Percentiles rank a stretch among this genome's conserved stretches.
Evolutionary conservation across 23 tunicate genomes (phyloP).

Genomic region (Clavelina lepadiformis): DNA sequence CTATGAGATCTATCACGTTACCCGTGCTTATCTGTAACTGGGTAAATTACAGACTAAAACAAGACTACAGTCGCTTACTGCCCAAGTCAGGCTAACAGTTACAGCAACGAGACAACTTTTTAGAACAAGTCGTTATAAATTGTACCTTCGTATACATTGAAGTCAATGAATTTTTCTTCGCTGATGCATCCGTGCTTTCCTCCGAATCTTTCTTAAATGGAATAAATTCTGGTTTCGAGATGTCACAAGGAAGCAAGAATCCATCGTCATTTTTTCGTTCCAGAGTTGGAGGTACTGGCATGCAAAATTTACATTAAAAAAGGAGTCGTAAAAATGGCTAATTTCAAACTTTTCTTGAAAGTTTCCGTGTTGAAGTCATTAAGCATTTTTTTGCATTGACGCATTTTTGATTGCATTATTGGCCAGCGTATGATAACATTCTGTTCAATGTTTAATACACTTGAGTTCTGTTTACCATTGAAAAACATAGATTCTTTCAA

Average conservation of each 20-base stretch:
- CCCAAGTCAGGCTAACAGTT: too few species aligned
- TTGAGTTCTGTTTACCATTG: slow-evolving; percentile 14
- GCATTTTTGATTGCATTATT: too few species aligned
- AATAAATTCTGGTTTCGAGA: slow-evolving; percentile 26
- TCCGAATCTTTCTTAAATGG: slow-evolving; percentile 7
- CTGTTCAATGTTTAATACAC: background rate
- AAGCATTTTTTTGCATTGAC: too few species aligned
- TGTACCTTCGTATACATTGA: too few species aligned
- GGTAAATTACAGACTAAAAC: too few species aligned
- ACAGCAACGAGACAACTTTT: too few species aligned
- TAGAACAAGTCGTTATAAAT: too few species aligned
- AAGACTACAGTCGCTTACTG: too few species aligned
- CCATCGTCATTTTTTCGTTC: slow-evolving; percentile 60
- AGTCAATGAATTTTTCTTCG: background rate
- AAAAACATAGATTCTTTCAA: slow-evolving; percentile 77
- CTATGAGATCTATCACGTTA: slow-evolving; percentile 29
- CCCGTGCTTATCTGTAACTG: background rate
- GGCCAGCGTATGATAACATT: background rate
- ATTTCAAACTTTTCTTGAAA: too few species aligned
- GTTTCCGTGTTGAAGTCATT: too few species aligned
- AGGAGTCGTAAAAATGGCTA: too few species aligned
- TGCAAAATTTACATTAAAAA: too few species aligned
- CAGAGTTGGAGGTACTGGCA: slow-evolving; percentile 20
- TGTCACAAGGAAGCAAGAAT: slow-evolving; percentile 17
- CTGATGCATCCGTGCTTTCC: background rate